These are phyloP conservation scores for Rhodeus uyekii DNA, from an alignment of 2,797 vertebrate species.

Conservation along the genomic window DNA sequence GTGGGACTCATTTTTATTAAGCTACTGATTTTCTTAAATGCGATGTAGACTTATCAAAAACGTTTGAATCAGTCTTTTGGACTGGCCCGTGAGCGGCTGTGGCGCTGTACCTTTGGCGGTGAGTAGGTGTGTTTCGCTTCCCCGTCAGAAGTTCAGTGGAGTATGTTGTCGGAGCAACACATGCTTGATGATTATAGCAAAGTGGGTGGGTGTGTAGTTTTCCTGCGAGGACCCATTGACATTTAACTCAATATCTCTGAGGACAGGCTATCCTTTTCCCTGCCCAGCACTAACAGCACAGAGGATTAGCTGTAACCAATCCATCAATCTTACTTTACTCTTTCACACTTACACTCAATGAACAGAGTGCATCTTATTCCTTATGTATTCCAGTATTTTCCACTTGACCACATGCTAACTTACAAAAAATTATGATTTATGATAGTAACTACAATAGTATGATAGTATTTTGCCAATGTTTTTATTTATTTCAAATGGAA, in stretches of 20 bases:
- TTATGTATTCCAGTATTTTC: not conserved
- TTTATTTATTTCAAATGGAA: not conserved
- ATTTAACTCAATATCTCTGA: constrained; percentile 83
- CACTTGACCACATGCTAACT: not conserved
- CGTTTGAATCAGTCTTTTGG: no score
- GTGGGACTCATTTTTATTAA: no score
- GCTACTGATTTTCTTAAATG: no score
- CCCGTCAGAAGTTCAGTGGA: no score
- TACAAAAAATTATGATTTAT: no score
- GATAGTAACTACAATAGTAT: no score
- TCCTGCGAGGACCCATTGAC: constrained; percentile 64
- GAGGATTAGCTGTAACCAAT: constrained; percentile 42
- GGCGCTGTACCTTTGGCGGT: no score
- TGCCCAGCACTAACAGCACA: constrained; percentile 12
- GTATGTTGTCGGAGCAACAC: not conserved
- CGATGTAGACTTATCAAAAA: no score
- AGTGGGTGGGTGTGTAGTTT: constrained; percentile 10
- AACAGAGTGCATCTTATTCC: not conserved
- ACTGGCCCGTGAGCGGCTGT: no score
- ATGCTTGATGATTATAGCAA: constrained; percentile 8
- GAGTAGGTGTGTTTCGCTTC: no score
- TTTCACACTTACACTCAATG: constrained; percentile 57
- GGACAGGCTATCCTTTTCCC: constrained; percentile 61
- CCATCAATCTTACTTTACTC: constrained; percentile 44
- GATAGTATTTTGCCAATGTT: not conserved